Evolutionary conservation across 2,888 invertebrate species (phyloP).

Genomic region (Rhagium mordax): DNA sequence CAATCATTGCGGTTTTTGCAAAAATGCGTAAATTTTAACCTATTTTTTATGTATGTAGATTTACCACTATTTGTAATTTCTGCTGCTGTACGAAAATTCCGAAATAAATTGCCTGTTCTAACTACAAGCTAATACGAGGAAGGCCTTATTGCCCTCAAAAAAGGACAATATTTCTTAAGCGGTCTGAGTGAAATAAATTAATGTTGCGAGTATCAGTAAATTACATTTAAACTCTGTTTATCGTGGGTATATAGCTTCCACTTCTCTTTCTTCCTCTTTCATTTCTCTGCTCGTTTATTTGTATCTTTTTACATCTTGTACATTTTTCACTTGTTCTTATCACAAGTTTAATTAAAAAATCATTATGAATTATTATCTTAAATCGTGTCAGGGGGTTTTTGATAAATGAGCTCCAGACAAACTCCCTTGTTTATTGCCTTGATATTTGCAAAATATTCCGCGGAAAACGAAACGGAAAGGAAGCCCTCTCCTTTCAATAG

Average conservation of each 20-base stretch:
- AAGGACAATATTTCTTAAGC: not conserved
- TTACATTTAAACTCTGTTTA: conserved; percentile 51
- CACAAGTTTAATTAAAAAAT: conserved; percentile 62
- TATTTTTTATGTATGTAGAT: too few relatives aligned
- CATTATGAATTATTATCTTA: conserved; percentile 61
- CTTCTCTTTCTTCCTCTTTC: conserved; percentile 22
- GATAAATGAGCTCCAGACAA: conserved; percentile 21
- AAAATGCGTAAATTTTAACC: too few relatives aligned
- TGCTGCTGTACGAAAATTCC: too few relatives aligned
- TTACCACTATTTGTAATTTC: too few relatives aligned
- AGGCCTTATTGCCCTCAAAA: conserved; percentile 1
- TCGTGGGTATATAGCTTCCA: conserved; percentile 31
- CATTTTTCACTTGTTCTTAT: conserved; percentile 61
- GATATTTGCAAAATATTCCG: conserved; percentile 1
- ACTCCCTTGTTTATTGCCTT: conserved; percentile 19
- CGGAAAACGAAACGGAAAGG: not conserved
- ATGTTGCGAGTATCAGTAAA: conserved; percentile 48
- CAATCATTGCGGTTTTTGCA: too few relatives aligned
- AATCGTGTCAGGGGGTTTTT: conserved; percentile 45
- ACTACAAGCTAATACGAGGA: not conserved
- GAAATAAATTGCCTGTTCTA: not conserved
- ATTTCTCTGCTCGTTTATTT: conserved; percentile 47
- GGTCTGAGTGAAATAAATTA: conserved; percentile 39
- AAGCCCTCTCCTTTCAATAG: too few relatives aligned
- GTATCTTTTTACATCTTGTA: conserved; percentile 58